Evolutionary conservation across 2,888 invertebrate genomes (phyloP).

Genomic region (Agrilus biguttatus): DNA sequence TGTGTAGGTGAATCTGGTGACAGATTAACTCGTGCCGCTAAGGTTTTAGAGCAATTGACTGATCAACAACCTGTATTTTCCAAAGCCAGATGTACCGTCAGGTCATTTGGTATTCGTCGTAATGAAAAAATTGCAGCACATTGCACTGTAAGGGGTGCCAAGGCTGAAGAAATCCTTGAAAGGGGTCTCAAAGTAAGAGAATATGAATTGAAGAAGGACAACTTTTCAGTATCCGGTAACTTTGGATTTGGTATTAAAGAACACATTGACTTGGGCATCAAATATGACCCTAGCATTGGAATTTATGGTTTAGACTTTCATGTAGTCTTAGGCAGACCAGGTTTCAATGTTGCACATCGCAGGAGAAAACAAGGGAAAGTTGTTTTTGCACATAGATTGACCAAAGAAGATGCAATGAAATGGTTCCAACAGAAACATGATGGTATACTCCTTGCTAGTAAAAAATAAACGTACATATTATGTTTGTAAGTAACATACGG

Average conservation of each 20-base stretch:
- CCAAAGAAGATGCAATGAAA: conserved; percentile 98
- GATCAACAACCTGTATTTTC: conserved; percentile 99
- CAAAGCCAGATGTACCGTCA: conserved; percentile 97
- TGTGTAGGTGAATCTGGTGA: conserved; percentile 99
- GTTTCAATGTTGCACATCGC: conserved; percentile 95
- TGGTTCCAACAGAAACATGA: conserved; percentile 99
- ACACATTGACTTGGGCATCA: conserved; percentile 99
- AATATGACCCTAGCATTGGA: conserved; percentile 94
- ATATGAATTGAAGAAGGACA: conserved; percentile 95
- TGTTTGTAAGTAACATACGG: conserved; percentile 2
- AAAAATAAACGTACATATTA: conserved; percentile 41
- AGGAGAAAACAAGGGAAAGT: conserved; percentile 86
- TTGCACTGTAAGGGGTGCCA: conserved; percentile 96
- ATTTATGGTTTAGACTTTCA: conserved; percentile 99
- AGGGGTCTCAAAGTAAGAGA: conserved; percentile 96
- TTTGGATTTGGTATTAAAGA: conserved; percentile 99
- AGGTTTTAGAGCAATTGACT: conserved; percentile 96
- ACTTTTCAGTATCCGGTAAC: conserved; percentile 90
- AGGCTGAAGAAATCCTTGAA: conserved; percentile 98
- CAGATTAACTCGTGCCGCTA: conserved; percentile 84
- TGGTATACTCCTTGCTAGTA: conserved; percentile 87
- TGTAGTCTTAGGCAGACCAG: conserved; percentile 94
- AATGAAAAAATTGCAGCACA: conserved; percentile 99
- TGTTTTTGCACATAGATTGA: conserved; percentile 85
- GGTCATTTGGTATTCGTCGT: conserved; percentile 98